Evolutionary conservation across 2,113 vertebrate genomes (phyloP).

Genomic region (Canis aureus): DNA sequence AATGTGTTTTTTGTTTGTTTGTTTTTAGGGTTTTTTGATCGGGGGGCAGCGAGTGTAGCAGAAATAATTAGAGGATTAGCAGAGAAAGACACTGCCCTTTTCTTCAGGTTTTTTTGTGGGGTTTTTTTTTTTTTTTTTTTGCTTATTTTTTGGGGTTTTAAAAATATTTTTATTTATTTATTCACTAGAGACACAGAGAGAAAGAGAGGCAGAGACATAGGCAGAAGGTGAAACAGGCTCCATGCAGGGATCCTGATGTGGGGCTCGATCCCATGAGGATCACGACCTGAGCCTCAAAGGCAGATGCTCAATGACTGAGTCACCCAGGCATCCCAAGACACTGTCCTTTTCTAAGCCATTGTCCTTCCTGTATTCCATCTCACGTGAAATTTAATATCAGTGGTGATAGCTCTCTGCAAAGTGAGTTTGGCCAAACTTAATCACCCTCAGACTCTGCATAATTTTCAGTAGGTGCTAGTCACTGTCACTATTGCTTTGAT

Average conservation of each 20-base stretch:
- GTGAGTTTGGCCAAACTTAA: neutral
- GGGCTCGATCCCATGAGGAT: no score
- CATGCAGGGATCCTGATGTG: no score
- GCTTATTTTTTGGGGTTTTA: no score
- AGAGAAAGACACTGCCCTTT: neutral
- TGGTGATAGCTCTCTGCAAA: neutral
- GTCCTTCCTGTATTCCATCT: neutral
- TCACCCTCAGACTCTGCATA: neutral
- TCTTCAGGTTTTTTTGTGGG: no score
- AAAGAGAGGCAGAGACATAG: no score
- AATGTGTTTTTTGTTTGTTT: neutral
- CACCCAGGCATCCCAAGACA: no score
- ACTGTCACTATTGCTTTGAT: neutral
- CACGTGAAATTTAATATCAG: neutral
- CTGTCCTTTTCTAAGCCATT: neutral
- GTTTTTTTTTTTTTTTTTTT: no score
- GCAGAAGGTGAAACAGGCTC: no score
- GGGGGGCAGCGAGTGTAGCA: rapidly evolving
- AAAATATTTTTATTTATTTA: no score
- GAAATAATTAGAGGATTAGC: neutral
- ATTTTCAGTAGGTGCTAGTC: neutral
- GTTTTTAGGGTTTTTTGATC: neutral
- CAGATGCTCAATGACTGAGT: no score
- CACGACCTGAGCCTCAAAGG: no score
- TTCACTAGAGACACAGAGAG: no score